Evolutionary conservation across 2,888 invertebrate genomes (phyloP).

Genomic region (Archaeoteleia sp.): DNA sequence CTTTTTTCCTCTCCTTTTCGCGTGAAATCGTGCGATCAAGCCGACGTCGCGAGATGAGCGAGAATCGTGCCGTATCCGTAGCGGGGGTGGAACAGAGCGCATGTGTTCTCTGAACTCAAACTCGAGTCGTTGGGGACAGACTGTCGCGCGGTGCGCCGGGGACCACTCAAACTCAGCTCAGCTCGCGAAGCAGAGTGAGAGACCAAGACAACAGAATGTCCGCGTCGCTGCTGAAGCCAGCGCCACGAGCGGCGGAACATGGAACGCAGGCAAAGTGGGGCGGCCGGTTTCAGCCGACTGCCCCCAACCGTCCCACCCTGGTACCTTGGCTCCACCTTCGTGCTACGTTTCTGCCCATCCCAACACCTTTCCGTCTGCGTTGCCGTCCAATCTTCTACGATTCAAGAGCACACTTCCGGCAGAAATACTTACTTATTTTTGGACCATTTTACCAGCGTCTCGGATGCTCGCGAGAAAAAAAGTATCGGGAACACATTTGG

Average conservation of each 20-base stretch:
- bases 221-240: slow-evolving; percentile 43
- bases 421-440: slow-evolving; percentile 50
- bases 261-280: slow-evolving; percentile 54
- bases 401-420: slow-evolving; percentile 48
- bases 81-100: slow-evolving; percentile 46
- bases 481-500: slow-evolving; percentile 27
- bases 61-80: too few species aligned
- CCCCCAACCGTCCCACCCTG: slow-evolving; percentile 54
- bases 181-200: slow-evolving; percentile 73
- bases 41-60: slow-evolving; percentile 1
- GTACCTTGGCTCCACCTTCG: slow-evolving; percentile 55
- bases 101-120: slow-evolving; percentile 42
- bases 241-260: slow-evolving; percentile 57
- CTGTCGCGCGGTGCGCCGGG: slow-evolving; percentile 64
- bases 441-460: slow-evolving; percentile 37
- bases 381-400: slow-evolving; percentile 53
- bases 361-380: slow-evolving; percentile 38
- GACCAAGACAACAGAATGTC: slow-evolving; percentile 60
- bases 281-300: slow-evolving; percentile 59
- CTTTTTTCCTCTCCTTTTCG: too few species aligned
- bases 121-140: slow-evolving; percentile 22
- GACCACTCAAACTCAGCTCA: slow-evolving; percentile 62
- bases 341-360: slow-evolving; percentile 31
- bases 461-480: slow-evolving; percentile 28
- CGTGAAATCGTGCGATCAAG: neutral